Conservation (phyloP, 2,888 invertebrate species). For the Pandemis cinnamomeana region DNA sequence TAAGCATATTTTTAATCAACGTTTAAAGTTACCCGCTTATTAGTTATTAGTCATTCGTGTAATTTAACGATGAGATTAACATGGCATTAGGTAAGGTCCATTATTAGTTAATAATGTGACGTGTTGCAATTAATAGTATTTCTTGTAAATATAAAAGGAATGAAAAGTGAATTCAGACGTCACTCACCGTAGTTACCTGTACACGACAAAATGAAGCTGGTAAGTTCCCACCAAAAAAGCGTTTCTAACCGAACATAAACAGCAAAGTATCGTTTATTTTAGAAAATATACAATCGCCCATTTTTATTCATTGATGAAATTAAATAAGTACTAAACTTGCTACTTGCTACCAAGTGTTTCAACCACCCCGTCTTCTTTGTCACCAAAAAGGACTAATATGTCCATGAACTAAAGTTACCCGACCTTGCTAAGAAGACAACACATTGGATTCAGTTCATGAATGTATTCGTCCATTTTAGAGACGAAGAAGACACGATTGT, state of each 20-base stretch:
- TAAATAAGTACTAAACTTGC: too few relatives aligned
- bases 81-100: constrained; percentile 29
- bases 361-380: too few relatives aligned
- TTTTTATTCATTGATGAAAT: too few relatives aligned
- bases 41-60: constrained; percentile 2
- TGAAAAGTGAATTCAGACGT: constrained; percentile 3
- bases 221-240: constrained; percentile 43
- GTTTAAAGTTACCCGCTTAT: neutral
- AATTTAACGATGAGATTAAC: constrained; percentile 21
- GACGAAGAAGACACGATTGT: too few relatives aligned
- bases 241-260: neutral
- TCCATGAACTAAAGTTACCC: too few relatives aligned
- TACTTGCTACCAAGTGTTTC: too few relatives aligned
- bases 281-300: too few relatives aligned
- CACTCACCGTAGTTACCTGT: constrained; percentile 25
- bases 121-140: neutral
- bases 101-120: constrained; percentile 15
- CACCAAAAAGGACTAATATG: too few relatives aligned
- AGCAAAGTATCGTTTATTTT: too few relatives aligned
- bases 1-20: neutral
- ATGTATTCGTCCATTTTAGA: too few relatives aligned
- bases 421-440: too few relatives aligned
- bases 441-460: too few relatives aligned
- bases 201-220: constrained; percentile 55
- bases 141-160: constrained; percentile 28